These are phyloP conservation scores for Bursaphelenchus mucronatus DNA, from an alignment of 1,140 invertebrate species.

Conservation along the genomic window DNA sequence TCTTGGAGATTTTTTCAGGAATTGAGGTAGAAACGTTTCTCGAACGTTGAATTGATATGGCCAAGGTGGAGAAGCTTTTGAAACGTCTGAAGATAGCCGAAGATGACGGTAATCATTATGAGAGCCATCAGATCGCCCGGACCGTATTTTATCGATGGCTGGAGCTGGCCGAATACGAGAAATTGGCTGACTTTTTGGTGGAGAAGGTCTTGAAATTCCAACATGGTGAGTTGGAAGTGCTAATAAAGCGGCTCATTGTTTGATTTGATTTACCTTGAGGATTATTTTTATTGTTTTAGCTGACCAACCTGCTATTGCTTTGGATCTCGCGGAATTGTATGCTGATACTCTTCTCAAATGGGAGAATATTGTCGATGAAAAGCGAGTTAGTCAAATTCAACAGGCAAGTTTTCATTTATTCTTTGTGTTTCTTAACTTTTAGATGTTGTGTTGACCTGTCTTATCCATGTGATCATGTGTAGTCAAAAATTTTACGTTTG, in stretches of 20 bases:
- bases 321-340: constrained; percentile 38
- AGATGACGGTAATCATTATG: constrained; percentile 30
- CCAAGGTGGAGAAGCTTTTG: constrained; percentile 36
- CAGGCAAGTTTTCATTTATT: constrained; percentile 4
- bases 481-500: too few relatives aligned
- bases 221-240: constrained; percentile 16
- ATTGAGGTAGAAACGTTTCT: too few relatives aligned
- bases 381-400: constrained; percentile 10
- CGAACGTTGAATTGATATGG: constrained; percentile 1
- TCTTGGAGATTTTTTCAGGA: too few relatives aligned
- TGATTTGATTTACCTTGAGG: neutral
- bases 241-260: neutral
- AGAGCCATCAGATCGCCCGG: constrained; percentile 42
- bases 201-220: constrained; percentile 20
- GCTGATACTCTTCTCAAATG: constrained; percentile 23
- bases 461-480: too few relatives aligned
- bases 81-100: constrained; percentile 23
- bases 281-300: constrained; percentile 25
- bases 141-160: constrained; percentile 29
- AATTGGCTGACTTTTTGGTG: constrained; percentile 23
- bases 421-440: neutral
- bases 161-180: constrained; percentile 16
- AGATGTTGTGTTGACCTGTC: too few relatives aligned
- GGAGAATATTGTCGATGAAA: neutral
- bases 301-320: constrained; percentile 28